A percentile compares a stretch with the other conserved stretches of the same genome.
Conservation (phyloP, 2,797 vertebrate genomes). For the Sylvilagus floridanus region DNA sequence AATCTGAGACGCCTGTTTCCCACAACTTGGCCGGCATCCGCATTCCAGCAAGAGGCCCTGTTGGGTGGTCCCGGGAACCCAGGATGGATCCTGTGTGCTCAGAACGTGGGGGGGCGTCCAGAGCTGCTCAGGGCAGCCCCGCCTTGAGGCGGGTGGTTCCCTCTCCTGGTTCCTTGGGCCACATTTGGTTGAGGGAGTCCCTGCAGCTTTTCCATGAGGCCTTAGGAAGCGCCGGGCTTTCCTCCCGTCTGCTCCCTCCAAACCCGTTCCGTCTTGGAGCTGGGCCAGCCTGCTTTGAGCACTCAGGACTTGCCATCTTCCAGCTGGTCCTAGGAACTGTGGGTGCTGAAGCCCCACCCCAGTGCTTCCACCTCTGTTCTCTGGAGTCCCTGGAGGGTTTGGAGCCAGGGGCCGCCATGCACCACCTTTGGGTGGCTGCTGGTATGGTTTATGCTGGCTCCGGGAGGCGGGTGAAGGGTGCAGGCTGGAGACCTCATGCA, state of each 20-base stretch:
- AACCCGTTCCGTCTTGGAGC: not conserved
- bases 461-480: not conserved
- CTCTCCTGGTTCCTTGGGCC: not conserved
- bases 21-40: not conserved
- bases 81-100: not conserved
- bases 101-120: not conserved
- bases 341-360: not conserved
- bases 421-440: not conserved
- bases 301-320: not conserved
- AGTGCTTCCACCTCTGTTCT: conserved; percentile 11
- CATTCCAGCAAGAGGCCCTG: not conserved
- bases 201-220: not conserved
- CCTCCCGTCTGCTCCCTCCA: not conserved
- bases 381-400: not conserved
- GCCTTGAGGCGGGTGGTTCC: too few species aligned
- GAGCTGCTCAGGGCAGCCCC: not conserved
- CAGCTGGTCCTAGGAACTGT: not conserved
- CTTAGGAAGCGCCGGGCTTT: not conserved
- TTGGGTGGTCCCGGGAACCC: not conserved
- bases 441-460: not conserved
- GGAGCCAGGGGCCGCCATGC: not conserved
- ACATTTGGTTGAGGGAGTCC: not conserved
- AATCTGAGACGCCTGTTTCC: not conserved
- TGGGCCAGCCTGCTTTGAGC: not conserved
- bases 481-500: not conserved